phyloP scores from a whole-genome alignment of 2,888 invertebrate species.

The Lepidocyrtinus sp. region DNA sequence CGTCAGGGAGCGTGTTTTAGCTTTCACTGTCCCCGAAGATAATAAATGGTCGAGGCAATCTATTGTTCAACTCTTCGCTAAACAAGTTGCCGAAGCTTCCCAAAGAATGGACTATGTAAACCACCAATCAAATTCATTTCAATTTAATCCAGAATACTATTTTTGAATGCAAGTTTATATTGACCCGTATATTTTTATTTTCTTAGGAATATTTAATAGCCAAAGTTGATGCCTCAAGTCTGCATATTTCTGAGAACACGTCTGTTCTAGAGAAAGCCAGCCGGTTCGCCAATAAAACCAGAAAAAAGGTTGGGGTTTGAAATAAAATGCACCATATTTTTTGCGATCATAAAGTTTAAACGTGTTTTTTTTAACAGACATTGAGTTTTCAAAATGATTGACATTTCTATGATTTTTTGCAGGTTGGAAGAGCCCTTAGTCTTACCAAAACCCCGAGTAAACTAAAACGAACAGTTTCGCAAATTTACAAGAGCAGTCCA shows the following conservation, averaged over 20 bases:
- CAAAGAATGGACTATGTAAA: constrained; percentile 68
- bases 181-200: neutral
- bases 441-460: constrained; percentile 96
- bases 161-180: neutral
- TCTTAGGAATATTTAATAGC: constrained; percentile 66
- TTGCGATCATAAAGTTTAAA: neutral
- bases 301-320: constrained; percentile 67
- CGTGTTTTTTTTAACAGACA: neutral
- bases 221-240: constrained; percentile 61
- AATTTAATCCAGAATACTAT: neutral
- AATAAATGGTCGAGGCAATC: constrained; percentile 59
- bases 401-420: constrained; percentile 4
- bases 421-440: constrained; percentile 94
- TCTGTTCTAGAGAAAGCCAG: constrained; percentile 66
- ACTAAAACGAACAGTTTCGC: constrained; percentile 93
- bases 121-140: neutral
- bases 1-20: constrained; percentile 64
- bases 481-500: constrained; percentile 95
- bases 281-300: constrained; percentile 70
- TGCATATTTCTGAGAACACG: constrained; percentile 57
- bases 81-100: constrained; percentile 65
- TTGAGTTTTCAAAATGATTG: neutral
- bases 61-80: constrained; percentile 65
- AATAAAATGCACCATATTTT: neutral
- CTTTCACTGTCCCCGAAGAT: constrained; percentile 67